phyloP scores from a whole-genome alignment of 2,113 vertebrate genomes.

The Pogona vitticeps region DNA sequence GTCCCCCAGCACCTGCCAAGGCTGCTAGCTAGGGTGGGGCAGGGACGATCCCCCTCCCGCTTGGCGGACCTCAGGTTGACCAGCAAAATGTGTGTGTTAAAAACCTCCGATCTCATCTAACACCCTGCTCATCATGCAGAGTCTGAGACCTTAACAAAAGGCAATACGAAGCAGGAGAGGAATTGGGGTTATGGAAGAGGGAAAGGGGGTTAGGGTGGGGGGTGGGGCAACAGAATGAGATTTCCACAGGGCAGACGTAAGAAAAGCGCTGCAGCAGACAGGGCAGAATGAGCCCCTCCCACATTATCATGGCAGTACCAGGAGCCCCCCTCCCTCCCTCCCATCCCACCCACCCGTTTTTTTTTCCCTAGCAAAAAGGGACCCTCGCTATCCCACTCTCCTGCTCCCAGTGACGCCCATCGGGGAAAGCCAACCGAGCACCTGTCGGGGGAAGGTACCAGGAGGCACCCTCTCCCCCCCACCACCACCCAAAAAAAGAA shows the following conservation, averaged over 20 bases:
- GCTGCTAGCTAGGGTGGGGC: conserved; percentile 2
- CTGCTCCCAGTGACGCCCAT: background rate
- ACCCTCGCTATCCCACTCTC: background rate
- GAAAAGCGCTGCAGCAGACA: background rate
- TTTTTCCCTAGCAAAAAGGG: background rate
- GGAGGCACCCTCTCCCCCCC: too few relatives aligned
- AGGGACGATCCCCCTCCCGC: background rate
- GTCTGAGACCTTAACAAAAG: conserved; percentile 1
- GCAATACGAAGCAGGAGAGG: background rate
- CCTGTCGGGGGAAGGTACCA: background rate
- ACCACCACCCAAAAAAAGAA: background rate
- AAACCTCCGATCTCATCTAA: background rate
- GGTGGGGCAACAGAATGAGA: too few relatives aligned
- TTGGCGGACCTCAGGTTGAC: background rate
- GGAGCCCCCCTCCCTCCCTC: background rate
- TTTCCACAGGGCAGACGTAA: background rate
- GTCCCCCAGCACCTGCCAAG: background rate
- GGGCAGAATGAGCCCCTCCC: background rate
- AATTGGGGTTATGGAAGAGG: too few relatives aligned
- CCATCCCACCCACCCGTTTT: too few relatives aligned
- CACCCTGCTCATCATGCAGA: background rate
- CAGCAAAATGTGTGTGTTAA: background rate
- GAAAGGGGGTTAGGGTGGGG: background rate
- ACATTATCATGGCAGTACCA: too few relatives aligned
- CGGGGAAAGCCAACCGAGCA: background rate